Evolutionary conservation across 2,797 vertebrate species (phyloP).

Genomic region (Austrolebias charrua): DNA sequence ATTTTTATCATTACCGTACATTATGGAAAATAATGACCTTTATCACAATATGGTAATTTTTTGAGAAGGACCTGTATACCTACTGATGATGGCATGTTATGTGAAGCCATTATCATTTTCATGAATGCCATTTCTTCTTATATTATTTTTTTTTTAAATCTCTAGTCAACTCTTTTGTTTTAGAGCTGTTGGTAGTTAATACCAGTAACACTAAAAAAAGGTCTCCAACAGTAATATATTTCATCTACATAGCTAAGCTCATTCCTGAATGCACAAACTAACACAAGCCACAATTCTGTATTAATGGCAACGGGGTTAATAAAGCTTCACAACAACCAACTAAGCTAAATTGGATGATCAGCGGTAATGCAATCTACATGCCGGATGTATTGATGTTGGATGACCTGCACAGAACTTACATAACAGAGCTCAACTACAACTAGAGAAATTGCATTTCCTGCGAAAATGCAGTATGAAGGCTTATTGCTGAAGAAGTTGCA

Average conservation of each 20-base stretch:
- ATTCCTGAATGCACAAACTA: slow-evolving; percentile 40
- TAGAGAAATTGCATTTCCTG: too few species aligned
- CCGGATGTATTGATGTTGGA: slow-evolving; percentile 10
- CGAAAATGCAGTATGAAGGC: too few species aligned
- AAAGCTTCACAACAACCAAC: slow-evolving; percentile 16
- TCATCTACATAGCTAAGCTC: slow-evolving; percentile 34
- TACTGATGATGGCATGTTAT: slow-evolving; percentile 29
- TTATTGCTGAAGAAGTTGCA: too few species aligned
- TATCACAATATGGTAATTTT: too few species aligned
- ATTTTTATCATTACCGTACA: too few species aligned
- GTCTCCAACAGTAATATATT: slow-evolving; percentile 21
- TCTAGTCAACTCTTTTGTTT: background rate
- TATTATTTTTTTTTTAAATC: background rate
- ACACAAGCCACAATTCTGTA: slow-evolving; percentile 34
- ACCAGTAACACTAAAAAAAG: slow-evolving; percentile 16
- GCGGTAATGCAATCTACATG: slow-evolving; percentile 17
- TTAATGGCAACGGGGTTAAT: slow-evolving; percentile 21
- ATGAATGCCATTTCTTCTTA: background rate
- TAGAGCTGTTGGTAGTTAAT: background rate
- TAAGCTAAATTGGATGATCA: slow-evolving; percentile 26
- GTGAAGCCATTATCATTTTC: background rate
- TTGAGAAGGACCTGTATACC: too few species aligned
- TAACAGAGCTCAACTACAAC: slow-evolving; percentile 34
- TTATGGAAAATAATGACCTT: too few species aligned
- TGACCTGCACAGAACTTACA: slow-evolving; percentile 18